These are phyloP conservation scores for Syrmaticus mikado DNA, from an alignment of 2,113 vertebrate species.

Conservation along the genomic window DNA sequence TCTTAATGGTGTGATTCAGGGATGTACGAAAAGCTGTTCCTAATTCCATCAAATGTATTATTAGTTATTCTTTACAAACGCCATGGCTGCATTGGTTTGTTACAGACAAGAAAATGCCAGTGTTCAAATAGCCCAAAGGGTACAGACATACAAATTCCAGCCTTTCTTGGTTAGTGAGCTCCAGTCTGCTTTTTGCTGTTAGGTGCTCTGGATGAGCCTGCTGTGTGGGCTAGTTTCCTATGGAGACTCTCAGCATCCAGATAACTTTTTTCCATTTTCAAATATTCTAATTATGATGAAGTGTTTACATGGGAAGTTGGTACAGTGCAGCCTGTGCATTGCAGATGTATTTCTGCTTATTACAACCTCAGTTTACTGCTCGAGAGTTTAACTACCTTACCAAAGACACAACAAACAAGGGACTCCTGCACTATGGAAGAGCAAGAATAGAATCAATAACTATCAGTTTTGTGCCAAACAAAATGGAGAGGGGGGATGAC, in stretches of 20 bases:
- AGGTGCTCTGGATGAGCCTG: not conserved
- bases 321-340: not conserved
- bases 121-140: not conserved
- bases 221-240: not conserved
- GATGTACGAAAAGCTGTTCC: not conserved
- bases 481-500: not conserved
- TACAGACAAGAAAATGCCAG: not conserved
- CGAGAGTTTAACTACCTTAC: slow-evolving; percentile 42
- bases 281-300: not conserved
- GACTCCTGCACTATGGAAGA: not conserved
- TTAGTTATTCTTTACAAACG: not conserved
- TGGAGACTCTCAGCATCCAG: not conserved
- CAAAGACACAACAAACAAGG: not conserved
- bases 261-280: not conserved
- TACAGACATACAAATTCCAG: not conserved
- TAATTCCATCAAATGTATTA: not conserved
- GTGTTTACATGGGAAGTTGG: not conserved
- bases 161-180: not conserved
- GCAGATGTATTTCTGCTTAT: not conserved
- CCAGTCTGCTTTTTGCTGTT: not conserved
- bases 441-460: slow-evolving; percentile 27
- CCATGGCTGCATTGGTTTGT: not conserved
- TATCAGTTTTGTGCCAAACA: slow-evolving; percentile 17
- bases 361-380: slow-evolving; percentile 30
- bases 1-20: not conserved